Evolutionary conservation across 2,797 vertebrate species (phyloP).

Genomic region (Streptopelia turtur): DNA sequence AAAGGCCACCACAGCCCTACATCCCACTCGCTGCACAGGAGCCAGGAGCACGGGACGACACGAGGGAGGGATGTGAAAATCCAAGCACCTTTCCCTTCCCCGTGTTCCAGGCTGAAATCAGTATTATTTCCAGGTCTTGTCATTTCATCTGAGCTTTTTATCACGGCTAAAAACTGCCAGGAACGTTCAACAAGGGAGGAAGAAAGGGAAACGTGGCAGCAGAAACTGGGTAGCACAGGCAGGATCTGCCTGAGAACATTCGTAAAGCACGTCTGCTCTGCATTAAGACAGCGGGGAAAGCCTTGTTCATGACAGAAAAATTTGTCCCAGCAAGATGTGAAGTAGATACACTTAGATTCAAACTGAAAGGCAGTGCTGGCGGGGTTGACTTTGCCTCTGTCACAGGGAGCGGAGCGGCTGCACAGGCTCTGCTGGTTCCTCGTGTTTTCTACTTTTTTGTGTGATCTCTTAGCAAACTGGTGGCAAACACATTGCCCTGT

Average conservation of each 20-base stretch:
- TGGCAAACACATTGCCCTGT: not conserved
- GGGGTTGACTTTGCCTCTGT: not conserved
- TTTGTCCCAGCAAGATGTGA: not conserved
- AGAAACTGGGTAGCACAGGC: not conserved
- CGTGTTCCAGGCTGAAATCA: not conserved
- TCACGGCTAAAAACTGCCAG: not conserved
- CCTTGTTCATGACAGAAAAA: not conserved
- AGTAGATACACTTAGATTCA: not conserved
- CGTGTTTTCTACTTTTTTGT: accelerated
- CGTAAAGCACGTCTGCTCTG: not conserved
- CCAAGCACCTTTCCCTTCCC: not conserved
- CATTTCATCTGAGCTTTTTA: not conserved
- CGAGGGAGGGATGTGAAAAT: not conserved
- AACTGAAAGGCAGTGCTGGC: not conserved
- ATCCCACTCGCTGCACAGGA: not conserved
- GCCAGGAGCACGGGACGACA: accelerated
- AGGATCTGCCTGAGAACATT: not conserved
- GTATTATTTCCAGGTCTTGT: not conserved
- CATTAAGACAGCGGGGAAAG: not conserved
- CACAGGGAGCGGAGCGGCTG: not conserved
- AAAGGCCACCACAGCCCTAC: not conserved
- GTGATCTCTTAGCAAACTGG: not conserved
- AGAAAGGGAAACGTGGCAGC: not conserved
- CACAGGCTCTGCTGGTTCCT: not conserved
- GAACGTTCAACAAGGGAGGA: not conserved